Evolutionary conservation across 2,113 vertebrate species (phyloP).

Genomic region (Chionis minor): DNA sequence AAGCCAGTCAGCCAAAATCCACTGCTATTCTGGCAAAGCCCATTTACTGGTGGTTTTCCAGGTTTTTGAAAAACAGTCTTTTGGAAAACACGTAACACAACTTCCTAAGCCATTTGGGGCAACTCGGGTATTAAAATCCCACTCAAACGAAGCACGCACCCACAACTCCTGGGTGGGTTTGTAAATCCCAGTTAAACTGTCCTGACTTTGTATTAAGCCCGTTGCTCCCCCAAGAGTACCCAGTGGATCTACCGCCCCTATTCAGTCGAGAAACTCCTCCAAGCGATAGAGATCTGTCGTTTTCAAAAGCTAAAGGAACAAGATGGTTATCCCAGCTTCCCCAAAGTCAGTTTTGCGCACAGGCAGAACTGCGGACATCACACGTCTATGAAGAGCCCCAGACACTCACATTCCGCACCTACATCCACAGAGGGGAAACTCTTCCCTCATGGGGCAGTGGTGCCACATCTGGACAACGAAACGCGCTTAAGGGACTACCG

Average conservation of each 20-base stretch:
- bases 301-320: background rate
- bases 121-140: accelerated
- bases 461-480: background rate
- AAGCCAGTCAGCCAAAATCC: background rate
- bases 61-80: background rate
- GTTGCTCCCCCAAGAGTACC: background rate
- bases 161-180: background rate
- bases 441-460: background rate
- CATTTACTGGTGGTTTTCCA: background rate
- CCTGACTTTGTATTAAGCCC: background rate
- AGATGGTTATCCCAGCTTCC: slow-evolving; percentile 23
- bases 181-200: slow-evolving; percentile 17
- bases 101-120: background rate
- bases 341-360: background rate
- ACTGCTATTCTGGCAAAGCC: background rate
- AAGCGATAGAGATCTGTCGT: background rate
- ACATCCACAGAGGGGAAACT: background rate
- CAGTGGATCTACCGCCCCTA: background rate
- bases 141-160: background rate
- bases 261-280: background rate
- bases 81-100: background rate
- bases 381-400: background rate
- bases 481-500: background rate
- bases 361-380: background rate
- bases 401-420: background rate